Evolutionary conservation across 2,888 invertebrate genomes (phyloP).

Genomic region (Campaea margaritaria): DNA sequence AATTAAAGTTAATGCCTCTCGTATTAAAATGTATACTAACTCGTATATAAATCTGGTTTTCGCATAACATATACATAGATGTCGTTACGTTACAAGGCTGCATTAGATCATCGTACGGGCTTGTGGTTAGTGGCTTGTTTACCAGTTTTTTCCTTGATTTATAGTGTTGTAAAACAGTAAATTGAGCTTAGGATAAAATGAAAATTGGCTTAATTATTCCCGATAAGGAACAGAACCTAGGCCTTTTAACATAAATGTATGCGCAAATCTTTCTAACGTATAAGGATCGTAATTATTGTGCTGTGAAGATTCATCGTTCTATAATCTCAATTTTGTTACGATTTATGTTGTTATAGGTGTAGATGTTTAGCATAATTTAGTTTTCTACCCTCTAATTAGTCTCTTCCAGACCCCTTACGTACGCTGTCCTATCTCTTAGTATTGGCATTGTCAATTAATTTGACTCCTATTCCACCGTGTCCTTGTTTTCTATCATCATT

Average conservation of each 20-base stretch:
- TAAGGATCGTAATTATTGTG: too few relatives aligned
- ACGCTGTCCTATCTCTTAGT: too few relatives aligned
- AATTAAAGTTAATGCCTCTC: constrained; percentile 13
- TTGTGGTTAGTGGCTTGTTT: constrained; percentile 53
- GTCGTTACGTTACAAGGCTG: constrained; percentile 53
- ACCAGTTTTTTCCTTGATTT: constrained; percentile 34
- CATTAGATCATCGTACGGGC: constrained; percentile 54
- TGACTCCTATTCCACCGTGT: too few relatives aligned
- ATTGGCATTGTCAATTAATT: too few relatives aligned
- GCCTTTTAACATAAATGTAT: not conserved
- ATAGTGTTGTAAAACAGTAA: constrained; percentile 14
- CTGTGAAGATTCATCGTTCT: too few relatives aligned
- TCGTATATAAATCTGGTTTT: constrained; percentile 13
- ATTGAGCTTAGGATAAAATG: constrained; percentile 9
- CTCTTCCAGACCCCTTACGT: too few relatives aligned
- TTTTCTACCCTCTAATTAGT: too few relatives aligned
- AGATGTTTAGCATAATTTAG: too few relatives aligned
- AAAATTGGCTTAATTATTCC: constrained; percentile 20
- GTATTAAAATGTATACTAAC: constrained; percentile 10
- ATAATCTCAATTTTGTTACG: too few relatives aligned
- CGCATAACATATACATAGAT: constrained; percentile 6
- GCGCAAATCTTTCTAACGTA: too few relatives aligned
- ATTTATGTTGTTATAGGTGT: too few relatives aligned
- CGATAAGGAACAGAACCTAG: constrained; percentile 9
- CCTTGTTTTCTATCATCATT: too few relatives aligned